A percentile compares a stretch with the other conserved stretches of the same genome.
These are phyloP conservation scores for Ceramica pisi DNA, from an alignment of 2,888 invertebrate genomes.

Conservation along the genomic window DNA sequence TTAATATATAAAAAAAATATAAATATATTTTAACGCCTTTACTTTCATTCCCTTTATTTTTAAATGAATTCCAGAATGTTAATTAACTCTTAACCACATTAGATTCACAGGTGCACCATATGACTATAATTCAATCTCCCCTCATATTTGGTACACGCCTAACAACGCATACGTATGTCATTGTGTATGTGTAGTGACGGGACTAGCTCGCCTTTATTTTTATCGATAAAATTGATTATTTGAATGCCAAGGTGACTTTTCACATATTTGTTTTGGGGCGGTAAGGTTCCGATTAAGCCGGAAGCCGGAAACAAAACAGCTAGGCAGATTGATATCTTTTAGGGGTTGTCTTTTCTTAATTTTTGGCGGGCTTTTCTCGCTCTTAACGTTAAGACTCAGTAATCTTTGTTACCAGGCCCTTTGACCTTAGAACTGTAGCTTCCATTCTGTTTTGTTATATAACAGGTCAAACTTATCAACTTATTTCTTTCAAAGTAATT, in stretches of 20 bases:
- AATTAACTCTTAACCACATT: conserved; percentile 35
- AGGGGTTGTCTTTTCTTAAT: no score
- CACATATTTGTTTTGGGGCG: no score
- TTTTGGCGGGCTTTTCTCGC: no score
- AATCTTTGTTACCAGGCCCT: no score
- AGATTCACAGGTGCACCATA: conserved; percentile 53
- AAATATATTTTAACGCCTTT: not conserved
- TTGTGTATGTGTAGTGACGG: conserved; percentile 68
- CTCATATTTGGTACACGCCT: conserved; percentile 47
- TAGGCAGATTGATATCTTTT: no score
- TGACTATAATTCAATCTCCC: conserved; percentile 64
- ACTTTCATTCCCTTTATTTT: conserved; percentile 14
- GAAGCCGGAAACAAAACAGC: no score
- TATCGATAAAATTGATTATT: conserved; percentile 45
- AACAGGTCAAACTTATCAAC: no score
- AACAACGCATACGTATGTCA: conserved; percentile 61
- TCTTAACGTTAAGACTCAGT: no score
- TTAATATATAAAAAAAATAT: not conserved
- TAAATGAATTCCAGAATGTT: conserved; percentile 22
- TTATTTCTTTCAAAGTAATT: not conserved
- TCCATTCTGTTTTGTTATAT: no score
- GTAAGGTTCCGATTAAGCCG: no score
- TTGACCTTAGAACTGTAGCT: no score
- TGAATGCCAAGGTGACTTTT: not conserved
- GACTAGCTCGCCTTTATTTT: conserved; percentile 45